phyloP scores from a whole-genome alignment of 2,113 vertebrate genomes.

The Forbesichthys agassizii region DNA sequence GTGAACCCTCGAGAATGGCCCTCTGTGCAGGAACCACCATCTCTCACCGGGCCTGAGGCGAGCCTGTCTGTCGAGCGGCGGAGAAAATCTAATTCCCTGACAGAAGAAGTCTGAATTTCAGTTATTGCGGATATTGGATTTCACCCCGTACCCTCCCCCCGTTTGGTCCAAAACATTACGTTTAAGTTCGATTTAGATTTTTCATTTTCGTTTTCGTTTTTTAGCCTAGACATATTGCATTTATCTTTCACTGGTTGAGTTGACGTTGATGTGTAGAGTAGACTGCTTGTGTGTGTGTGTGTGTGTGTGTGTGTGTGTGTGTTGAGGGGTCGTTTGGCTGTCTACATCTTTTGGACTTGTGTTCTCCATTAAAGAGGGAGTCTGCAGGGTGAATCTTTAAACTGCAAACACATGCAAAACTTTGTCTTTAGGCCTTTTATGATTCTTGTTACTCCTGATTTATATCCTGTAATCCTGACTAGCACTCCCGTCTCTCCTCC shows the following conservation, averaged over 20 bases:
- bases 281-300: conserved; percentile 10
- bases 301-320: conserved; percentile 6
- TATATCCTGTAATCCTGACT: not conserved
- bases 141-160: too few relatives aligned
- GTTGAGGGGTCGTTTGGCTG: not conserved
- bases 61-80: too few relatives aligned
- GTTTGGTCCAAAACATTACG: too few relatives aligned
- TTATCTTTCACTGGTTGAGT: conserved; percentile 5
- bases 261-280: not conserved
- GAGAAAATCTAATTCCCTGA: too few relatives aligned
- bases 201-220: too few relatives aligned
- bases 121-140: too few relatives aligned
- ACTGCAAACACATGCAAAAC: not conserved
- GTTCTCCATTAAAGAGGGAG: conserved; percentile 4
- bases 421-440: conserved; percentile 4
- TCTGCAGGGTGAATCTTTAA: not conserved
- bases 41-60: too few relatives aligned
- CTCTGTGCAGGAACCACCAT: too few relatives aligned
- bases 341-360: conserved; percentile 15
- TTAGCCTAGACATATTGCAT: conserved; percentile 6
- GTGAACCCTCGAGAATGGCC: too few relatives aligned
- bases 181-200: too few relatives aligned
- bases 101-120: too few relatives aligned
- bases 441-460: conserved; percentile 14
- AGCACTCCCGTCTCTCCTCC: conserved; percentile 8